Evolutionary conservation across 2,888 invertebrate genomes (phyloP).

Genomic region (Hirtodrosophila cameraria): DNA sequence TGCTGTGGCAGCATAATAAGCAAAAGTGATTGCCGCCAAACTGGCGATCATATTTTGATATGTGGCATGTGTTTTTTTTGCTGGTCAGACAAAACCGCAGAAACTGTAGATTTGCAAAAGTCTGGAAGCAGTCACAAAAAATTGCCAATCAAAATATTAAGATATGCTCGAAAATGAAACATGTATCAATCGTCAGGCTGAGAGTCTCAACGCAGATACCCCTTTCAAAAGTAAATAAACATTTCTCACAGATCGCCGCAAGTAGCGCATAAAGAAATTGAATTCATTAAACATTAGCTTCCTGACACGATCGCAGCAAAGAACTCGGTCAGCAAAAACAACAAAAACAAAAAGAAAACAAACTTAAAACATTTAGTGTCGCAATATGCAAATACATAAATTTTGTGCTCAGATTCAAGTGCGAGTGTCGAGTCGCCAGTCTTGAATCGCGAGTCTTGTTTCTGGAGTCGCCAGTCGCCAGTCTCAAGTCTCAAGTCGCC

Average conservation of each 20-base stretch:
- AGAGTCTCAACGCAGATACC: conserved; percentile 10
- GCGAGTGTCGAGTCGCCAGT: conserved; percentile 3
- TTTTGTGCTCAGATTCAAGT: conserved; percentile 46
- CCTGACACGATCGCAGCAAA: conserved; percentile 66
- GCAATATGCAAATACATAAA: conserved; percentile 77
- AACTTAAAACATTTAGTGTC: conserved; percentile 75
- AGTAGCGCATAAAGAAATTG: conserved; percentile 79
- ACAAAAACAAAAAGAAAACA: too few species aligned
- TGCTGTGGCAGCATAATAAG: conserved; percentile 12
- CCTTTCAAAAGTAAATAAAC: conserved; percentile 5
- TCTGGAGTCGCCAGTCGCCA: neutral
- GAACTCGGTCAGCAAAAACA: conserved; percentile 34
- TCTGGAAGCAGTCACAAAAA: conserved; percentile 23
- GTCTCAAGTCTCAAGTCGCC: neutral
- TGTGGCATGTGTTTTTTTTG: conserved; percentile 35
- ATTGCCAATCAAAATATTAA: too few species aligned
- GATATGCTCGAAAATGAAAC: too few species aligned
- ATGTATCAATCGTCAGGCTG: too few species aligned
- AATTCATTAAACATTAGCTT: conserved; percentile 81
- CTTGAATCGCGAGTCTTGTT: conserved; percentile 1
- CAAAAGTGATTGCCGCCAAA: conserved; percentile 17
- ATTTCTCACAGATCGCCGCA: conserved; percentile 33
- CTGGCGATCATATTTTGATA: conserved; percentile 28
- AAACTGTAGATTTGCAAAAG: conserved; percentile 11
- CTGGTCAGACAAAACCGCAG: conserved; percentile 41